Evolutionary conservation across 2,797 vertebrate species (phyloP), one percentile per base, ranked within the genome.

Genomic region (Schizopygopsis malacanthus): DNA sequence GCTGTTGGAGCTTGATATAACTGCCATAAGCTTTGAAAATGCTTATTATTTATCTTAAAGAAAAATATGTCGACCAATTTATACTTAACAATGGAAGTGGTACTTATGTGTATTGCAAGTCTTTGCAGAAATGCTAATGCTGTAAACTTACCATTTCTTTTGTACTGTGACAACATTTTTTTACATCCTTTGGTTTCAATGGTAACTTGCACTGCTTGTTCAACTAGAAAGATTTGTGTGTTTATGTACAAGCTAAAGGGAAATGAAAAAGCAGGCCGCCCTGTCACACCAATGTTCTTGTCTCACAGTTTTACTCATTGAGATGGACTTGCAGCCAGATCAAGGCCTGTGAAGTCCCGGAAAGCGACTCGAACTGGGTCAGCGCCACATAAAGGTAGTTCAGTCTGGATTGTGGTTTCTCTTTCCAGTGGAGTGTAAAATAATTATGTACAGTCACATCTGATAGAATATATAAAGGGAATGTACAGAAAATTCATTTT

Each of bases 281-380:
- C 70, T 89, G 92, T 91, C 91, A 88, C 84, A 79, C n/a, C 13
- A 12, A 89, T 87, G 84, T 83, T 84, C 43, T 86, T 85, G 69
- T 78, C 73, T 70, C 70, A 81, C 80, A 89, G 88, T 90, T 88
- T 69, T 85, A 69, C 63, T 81, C 56, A 85, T 84, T n/a, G 22
- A 75, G 85, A 87, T 82, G 47, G 87, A 90, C 85, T 82, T 84
- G 33, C 88, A 89, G 87, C 76, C 89, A 86, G 87, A 79, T 85
- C 65, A 22, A 47, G 8, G 43, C 81, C 22, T 16, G 25, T 25
- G 65, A 50, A 78, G 78, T 84, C 25, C 25, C 28, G 56, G 39
- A 83, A 85, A 79, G 45, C 39, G 12, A 56, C 70, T 83, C 76
- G 69, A 88, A 86, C 69, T 83, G 84, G 87, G 81, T 88, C 81